A percentile compares a stretch with the other conserved stretches of the same genome.
Evolutionary conservation across 1,140 invertebrate species (phyloP).

Genomic region (Aphidius gifuensis): DNA sequence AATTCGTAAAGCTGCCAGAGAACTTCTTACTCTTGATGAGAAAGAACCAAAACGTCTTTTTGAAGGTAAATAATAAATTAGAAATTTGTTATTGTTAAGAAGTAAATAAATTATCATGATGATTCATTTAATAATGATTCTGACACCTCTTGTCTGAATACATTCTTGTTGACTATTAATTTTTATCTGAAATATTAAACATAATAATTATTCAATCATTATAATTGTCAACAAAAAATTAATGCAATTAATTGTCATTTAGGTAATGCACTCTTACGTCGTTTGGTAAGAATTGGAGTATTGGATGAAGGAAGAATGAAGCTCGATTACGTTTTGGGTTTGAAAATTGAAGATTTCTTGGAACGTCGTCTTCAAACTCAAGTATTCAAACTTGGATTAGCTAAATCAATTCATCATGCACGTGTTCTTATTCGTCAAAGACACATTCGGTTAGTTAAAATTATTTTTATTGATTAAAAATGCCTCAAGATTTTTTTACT

Average conservation of each 20-base stretch:
- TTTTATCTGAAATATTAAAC: conserved; percentile 34
- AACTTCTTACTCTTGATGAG: conserved; percentile 96
- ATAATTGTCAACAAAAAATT: conserved; percentile 12
- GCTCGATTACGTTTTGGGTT: conserved; percentile 98
- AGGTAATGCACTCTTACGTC: conserved; percentile 97
- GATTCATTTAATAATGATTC: conserved; percentile 46
- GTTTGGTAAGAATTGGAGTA: conserved; percentile 96
- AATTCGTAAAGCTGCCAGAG: conserved; percentile 98
- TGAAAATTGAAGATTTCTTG: conserved; percentile 99
- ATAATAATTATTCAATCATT: background rate
- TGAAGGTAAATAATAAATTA: conserved; percentile 72
- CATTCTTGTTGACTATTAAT: conserved; percentile 47
- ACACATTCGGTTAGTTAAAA: conserved; percentile 89
- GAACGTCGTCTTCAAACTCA: conserved; percentile 98
- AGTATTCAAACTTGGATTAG: conserved; percentile 98
- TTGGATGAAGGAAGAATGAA: conserved; percentile 98
- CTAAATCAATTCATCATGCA: conserved; percentile 99
- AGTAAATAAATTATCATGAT: conserved; percentile 29
- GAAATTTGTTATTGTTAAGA: background rate
- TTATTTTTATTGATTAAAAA: conserved; percentile 12
- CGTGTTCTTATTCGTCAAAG: conserved; percentile 97
- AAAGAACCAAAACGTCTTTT: conserved; percentile 96
- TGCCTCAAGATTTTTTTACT: conserved; percentile 53
- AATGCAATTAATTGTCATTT: conserved; percentile 28
- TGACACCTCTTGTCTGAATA: conserved; percentile 77